Conservation (phyloP, 2,113 vertebrate genomes). For the Actenoides hombroni region DNA sequence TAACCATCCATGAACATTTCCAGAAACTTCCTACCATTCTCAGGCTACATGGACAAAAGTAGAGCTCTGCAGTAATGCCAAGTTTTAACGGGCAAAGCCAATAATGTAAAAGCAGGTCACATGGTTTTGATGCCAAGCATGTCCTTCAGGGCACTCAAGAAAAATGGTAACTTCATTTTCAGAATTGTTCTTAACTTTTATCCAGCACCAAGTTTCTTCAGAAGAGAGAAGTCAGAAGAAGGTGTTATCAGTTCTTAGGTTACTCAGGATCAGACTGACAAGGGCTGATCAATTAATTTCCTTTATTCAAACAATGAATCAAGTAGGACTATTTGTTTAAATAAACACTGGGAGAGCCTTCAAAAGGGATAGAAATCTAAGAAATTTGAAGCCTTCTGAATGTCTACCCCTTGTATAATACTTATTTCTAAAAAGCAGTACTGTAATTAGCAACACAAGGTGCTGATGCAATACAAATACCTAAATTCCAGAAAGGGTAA, state of each 20-base stretch:
- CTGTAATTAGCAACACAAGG: neutral
- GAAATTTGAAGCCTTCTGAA: neutral
- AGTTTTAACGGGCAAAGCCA: neutral
- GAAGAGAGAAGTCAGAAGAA: neutral
- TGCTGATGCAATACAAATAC: neutral
- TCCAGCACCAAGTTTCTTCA: neutral
- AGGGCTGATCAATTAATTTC: neutral
- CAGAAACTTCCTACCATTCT: neutral
- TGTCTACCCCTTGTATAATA: neutral
- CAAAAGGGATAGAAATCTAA: neutral
- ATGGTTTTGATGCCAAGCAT: neutral
- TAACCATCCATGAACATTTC: neutral
- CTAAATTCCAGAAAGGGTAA: neutral
- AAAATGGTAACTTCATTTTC: neutral
- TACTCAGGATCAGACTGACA: neutral
- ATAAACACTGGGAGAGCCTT: neutral
- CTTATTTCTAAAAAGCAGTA: neutral
- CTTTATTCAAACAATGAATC: neutral
- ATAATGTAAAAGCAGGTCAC: neutral
- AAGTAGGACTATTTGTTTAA: neutral
- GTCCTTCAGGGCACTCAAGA: neutral
- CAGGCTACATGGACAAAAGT: neutral
- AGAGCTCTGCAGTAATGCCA: neutral
- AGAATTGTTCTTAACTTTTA: neutral
- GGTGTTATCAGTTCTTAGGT: neutral